Conservation (phyloP, 2,888 invertebrate species). For the Parascotia fuliginaria region DNA sequence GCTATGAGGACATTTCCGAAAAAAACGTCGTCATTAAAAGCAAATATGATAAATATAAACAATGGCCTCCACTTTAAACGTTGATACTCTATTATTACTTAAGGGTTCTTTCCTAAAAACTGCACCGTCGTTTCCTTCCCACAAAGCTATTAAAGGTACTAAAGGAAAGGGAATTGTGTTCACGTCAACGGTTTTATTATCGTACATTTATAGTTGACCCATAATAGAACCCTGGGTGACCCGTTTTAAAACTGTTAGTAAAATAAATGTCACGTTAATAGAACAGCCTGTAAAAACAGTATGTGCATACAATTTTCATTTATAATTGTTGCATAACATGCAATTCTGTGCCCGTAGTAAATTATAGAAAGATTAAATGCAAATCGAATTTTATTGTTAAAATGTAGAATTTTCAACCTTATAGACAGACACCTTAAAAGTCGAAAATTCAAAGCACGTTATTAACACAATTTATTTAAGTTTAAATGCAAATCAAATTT, state of each 20-base stretch:
- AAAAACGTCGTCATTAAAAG: conserved; percentile 31
- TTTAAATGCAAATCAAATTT: too few relatives aligned
- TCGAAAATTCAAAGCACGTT: too few relatives aligned
- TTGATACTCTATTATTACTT: too few relatives aligned
- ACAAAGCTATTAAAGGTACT: too few relatives aligned
- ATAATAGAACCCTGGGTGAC: neutral
- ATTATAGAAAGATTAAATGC: conserved; percentile 27
- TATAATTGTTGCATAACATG: too few relatives aligned
- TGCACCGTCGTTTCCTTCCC: neutral
- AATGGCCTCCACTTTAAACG: conserved; percentile 12
- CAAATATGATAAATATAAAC: conserved; percentile 24
- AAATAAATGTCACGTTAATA: neutral
- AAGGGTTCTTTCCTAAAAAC: too few relatives aligned
- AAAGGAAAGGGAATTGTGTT: neutral
- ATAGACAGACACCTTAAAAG: too few relatives aligned
- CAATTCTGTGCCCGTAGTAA: conserved; percentile 9
- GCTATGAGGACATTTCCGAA: conserved; percentile 36
- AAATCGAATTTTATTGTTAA: conserved; percentile 9
- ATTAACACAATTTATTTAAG: too few relatives aligned
- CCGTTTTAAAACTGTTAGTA: neutral
- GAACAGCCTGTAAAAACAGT: neutral
- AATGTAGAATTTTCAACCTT: conserved; percentile 2
- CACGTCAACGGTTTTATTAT: neutral
- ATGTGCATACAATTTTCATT: neutral
- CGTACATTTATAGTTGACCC: neutral